Conservation (phyloP, 53 echinoderm and acorn worm species). For the Pentamera pediparva region DNA sequence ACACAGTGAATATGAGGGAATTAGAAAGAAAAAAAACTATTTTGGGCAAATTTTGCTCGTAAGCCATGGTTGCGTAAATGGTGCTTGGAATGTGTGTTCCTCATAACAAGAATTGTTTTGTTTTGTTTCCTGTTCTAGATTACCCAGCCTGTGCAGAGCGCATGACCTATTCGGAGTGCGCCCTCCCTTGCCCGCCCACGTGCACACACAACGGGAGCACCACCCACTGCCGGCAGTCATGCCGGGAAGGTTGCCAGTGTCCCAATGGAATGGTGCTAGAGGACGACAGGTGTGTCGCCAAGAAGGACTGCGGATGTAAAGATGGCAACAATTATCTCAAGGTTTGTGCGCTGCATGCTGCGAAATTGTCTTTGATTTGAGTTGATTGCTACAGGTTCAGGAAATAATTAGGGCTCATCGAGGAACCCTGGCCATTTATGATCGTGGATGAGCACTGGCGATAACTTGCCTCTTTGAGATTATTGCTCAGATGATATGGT, state of each 20-base stretch:
- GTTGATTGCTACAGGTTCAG: too few relatives aligned
- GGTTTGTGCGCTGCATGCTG: background rate
- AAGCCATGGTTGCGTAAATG: too few relatives aligned
- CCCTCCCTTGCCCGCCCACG: constrained; percentile 50
- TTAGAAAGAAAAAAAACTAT: too few relatives aligned
- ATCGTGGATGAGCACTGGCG: too few relatives aligned
- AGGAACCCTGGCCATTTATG: too few relatives aligned
- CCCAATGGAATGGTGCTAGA: constrained; percentile 54
- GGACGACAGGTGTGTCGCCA: constrained; percentile 46
- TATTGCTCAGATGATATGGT: too few relatives aligned
- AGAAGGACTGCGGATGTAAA: constrained; percentile 12
- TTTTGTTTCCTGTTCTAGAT: background rate
- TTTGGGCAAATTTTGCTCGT: too few relatives aligned
- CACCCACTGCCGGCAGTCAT: constrained; percentile 29
- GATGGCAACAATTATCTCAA: background rate
- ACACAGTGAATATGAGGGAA: too few relatives aligned
- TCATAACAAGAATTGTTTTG: background rate
- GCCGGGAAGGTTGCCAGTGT: constrained; percentile 66
- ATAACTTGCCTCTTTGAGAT: too few relatives aligned
- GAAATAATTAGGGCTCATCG: too few relatives aligned
- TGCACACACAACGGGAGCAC: constrained; percentile 29
- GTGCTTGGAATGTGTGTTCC: too few relatives aligned
- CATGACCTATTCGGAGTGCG: constrained; percentile 47
- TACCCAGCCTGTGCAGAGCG: background rate
- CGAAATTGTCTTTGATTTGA: background rate